Evolutionary conservation across 2,888 invertebrate genomes (phyloP).

Genomic region (Parnassius mnemosyne): DNA sequence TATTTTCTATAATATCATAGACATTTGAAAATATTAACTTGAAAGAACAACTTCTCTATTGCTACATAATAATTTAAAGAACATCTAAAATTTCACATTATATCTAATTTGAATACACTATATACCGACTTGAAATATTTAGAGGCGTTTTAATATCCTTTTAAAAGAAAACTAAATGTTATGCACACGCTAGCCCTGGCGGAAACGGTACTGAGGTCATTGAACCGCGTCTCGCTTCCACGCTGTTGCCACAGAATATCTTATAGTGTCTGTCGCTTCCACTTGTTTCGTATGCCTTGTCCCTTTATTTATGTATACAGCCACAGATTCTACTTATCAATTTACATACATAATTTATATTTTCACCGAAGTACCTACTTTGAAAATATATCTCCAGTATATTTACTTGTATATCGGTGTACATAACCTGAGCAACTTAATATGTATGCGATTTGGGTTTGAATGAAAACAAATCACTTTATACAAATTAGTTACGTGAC

Average conservation of each 20-base stretch:
- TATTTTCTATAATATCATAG: too few species aligned
- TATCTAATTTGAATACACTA: too few species aligned
- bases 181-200: constrained; percentile 1
- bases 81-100: too few species aligned
- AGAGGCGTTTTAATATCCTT: not conserved
- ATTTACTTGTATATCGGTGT: not conserved
- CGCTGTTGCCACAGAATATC: constrained; percentile 29
- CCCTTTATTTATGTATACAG: constrained; percentile 29
- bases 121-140: too few species aligned
- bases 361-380: not conserved
- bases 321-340: constrained; percentile 13
- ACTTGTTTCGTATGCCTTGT: constrained; percentile 39
- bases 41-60: too few species aligned
- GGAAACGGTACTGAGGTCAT: constrained; percentile 41
- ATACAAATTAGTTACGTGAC: constrained; percentile 13
- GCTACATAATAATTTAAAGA: too few species aligned
- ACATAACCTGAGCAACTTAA: too few species aligned
- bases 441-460: not conserved
- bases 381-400: not conserved
- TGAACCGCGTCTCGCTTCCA: constrained; percentile 60
- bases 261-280: constrained; percentile 37
- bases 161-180: not conserved
- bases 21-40: too few species aligned
- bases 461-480: constrained; percentile 1
- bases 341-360: constrained; percentile 10